Percentiles rank a stretch among this genome's conserved stretches.
These are phyloP conservation scores for Synanceia verrucosa DNA, from an alignment of 2,797 vertebrate species.

Conservation along the genomic window DNA sequence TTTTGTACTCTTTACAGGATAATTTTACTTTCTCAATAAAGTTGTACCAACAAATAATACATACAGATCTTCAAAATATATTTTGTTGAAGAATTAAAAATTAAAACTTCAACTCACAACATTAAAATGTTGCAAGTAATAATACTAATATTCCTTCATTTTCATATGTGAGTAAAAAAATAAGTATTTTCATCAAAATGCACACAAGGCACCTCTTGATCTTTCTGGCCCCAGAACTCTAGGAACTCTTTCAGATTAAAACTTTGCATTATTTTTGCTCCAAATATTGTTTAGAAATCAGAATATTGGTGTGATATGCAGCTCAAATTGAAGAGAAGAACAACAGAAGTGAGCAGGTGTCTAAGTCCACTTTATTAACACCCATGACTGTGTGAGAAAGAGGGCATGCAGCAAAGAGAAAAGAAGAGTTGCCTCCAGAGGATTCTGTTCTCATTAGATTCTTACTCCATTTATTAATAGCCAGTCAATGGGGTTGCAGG, in stretches of 20 bases:
- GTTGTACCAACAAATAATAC: not conserved
- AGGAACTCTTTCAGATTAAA: not conserved
- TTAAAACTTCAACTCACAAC: not conserved
- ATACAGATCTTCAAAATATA: not conserved
- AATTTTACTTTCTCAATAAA: no score
- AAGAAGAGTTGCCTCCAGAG: constrained; percentile 71
- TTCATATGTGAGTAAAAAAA: not conserved
- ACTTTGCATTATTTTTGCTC: not conserved
- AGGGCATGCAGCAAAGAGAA: constrained; percentile 44
- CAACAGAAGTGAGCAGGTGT: not conserved
- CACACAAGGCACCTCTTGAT: no score
- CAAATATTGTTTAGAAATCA: not conserved
- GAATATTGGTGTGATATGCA: not conserved
- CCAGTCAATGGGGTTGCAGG: constrained; percentile 75
- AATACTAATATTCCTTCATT: not conserved
- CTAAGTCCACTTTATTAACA: constrained; percentile 60
- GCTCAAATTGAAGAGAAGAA: constrained; percentile 2
- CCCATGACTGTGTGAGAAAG: constrained; percentile 38
- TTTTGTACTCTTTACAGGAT: no score
- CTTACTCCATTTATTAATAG: constrained; percentile 82
- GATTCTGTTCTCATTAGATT: constrained; percentile 78
- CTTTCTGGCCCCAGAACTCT: no score
- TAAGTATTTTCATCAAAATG: not conserved
- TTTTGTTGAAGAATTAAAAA: not conserved
- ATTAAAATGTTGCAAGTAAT: not conserved